Percentiles rank a stretch among this genome's conserved stretches.
Evolutionary conservation across 2,113 vertebrate genomes (phyloP).

Genomic region (Thunnus thynnus): DNA sequence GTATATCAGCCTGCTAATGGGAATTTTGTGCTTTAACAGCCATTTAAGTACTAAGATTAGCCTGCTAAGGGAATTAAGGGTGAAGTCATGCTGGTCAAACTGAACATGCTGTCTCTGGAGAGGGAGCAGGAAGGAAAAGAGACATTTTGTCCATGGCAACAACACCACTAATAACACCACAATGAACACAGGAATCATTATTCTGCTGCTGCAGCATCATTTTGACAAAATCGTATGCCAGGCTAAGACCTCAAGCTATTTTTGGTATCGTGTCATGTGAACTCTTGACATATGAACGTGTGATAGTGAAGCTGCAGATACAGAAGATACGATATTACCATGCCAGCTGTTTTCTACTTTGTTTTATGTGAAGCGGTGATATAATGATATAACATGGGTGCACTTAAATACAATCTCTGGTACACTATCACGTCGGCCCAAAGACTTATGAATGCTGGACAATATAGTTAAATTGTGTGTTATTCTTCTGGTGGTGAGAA

Average conservation of each 20-base stretch:
- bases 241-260: conserved; percentile 38
- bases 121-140: conserved; percentile 23
- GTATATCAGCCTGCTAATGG: conserved; percentile 28
- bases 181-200: conserved; percentile 45
- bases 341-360: conserved; percentile 34
- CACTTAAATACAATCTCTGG: neutral
- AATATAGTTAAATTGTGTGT: conserved; percentile 6
- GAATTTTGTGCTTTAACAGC: conserved; percentile 33
- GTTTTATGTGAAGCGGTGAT: conserved; percentile 13
- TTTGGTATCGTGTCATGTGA: conserved; percentile 41
- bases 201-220: neutral
- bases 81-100: conserved; percentile 56
- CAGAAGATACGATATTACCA: conserved; percentile 23
- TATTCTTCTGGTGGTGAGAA: neutral
- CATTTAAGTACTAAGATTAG: conserved; percentile 51
- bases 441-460: conserved; percentile 2
- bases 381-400: neutral
- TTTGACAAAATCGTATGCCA: neutral
- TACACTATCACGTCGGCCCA: neutral
- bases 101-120: conserved; percentile 51
- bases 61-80: conserved; percentile 41
- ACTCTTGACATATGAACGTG: conserved; percentile 26
- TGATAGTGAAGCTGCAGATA: conserved; percentile 23
- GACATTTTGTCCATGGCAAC: conserved; percentile 32
- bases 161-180: conserved; percentile 45